Conservation (phyloP, 1,140 invertebrate genomes). For the Linepithema humile region DNA sequence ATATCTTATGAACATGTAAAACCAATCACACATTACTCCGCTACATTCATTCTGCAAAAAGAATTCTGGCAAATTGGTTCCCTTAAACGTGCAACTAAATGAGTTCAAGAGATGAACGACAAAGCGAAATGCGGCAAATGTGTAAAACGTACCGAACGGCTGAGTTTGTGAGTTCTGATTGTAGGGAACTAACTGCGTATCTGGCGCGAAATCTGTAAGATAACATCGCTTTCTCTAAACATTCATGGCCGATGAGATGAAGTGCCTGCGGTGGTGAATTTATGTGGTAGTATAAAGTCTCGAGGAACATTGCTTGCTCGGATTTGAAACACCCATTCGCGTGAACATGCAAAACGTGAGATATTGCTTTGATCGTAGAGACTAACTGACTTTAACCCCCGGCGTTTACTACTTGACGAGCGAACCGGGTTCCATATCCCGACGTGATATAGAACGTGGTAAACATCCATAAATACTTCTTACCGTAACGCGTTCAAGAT, state of each 20-base stretch:
- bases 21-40: not conserved
- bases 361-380: conserved; percentile 18
- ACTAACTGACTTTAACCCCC: conserved; percentile 46
- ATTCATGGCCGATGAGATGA: conserved; percentile 35
- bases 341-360: conserved; percentile 58
- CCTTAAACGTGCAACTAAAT: not conserved
- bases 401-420: not conserved
- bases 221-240: conserved; percentile 47
- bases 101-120: not conserved
- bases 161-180: conserved; percentile 73
- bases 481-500: not conserved
- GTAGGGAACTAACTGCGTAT: conserved; percentile 70
- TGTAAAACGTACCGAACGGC: conserved; percentile 69
- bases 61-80: not conserved
- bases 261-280: conserved; percentile 33
- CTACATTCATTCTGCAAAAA: not conserved
- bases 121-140: conserved; percentile 25
- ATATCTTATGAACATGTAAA: not conserved
- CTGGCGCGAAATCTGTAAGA: conserved; percentile 66
- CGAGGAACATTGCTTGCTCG: conserved; percentile 38
- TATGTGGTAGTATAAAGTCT: conserved; percentile 8
- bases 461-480: not conserved
- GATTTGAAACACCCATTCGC: conserved; percentile 63
- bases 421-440: not conserved
- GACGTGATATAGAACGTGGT: not conserved